Conservation (phyloP, 2,888 invertebrate species). For the Luperina nickerlii region DNA sequence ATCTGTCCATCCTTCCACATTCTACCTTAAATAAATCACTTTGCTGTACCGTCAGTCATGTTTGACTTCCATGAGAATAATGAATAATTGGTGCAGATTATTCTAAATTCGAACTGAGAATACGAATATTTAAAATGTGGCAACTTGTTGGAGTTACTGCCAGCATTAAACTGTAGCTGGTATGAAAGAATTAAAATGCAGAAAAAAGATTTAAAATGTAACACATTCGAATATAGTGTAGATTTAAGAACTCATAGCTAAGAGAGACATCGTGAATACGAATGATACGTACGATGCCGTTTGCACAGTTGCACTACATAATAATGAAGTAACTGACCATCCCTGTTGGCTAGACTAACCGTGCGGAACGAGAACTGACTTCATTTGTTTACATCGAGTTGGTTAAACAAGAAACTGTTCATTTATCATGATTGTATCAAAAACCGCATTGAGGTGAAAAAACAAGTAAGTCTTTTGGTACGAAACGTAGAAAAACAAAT, state of each 20-base stretch:
- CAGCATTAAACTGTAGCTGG: constrained; percentile 1
- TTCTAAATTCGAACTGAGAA: neutral
- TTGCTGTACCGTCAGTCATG: neutral
- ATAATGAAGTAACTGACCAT: constrained; percentile 45
- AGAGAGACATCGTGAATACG: constrained; percentile 9
- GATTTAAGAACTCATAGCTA: constrained; percentile 28
- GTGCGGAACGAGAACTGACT: constrained; percentile 37
- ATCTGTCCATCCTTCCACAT: neutral
- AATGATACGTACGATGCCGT: constrained; percentile 16
- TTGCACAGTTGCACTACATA: constrained; percentile 47
- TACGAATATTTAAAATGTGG: neutral
- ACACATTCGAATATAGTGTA: constrained; percentile 15
- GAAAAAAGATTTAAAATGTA: neutral
- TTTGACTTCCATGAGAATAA: neutral
- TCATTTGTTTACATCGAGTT: constrained; percentile 39
- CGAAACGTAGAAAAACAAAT: neutral
- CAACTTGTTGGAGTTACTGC: neutral
- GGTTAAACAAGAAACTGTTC: constrained; percentile 22
- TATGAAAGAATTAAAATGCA: constrained; percentile 8
- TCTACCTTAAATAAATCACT: neutral
- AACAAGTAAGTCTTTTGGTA: neutral
- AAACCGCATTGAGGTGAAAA: neutral
- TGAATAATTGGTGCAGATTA: neutral
- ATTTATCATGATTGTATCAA: neutral
- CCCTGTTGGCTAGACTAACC: constrained; percentile 32